These are phyloP conservation scores for Dysidea cf. avara DNA, from an alignment of 37 sponge, comb jelly and placozoan genomes.

Conservation along the genomic window DNA sequence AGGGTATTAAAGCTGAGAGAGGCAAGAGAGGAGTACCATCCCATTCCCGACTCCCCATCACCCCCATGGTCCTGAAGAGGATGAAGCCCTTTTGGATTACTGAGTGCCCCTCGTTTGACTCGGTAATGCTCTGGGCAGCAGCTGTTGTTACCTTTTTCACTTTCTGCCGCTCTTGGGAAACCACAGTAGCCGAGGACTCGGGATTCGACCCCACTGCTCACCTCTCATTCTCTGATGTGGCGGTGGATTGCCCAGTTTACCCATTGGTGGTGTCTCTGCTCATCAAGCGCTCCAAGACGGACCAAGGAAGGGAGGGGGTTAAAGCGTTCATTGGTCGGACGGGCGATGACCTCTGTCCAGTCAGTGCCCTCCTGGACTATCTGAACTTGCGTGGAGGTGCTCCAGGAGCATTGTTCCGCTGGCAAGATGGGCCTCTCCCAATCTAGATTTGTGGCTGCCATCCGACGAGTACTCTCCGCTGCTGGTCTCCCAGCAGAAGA, in stretches of 20 bases:
- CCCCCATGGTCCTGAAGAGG: too few species aligned
- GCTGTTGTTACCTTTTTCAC: too few species aligned
- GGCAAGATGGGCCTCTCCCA: slow-evolving; percentile 14
- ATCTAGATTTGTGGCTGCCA: slow-evolving; percentile 13
- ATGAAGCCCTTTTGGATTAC: too few species aligned
- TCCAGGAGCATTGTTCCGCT: slow-evolving; percentile 16
- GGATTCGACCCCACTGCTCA: too few species aligned
- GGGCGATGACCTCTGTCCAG: slow-evolving; percentile 15
- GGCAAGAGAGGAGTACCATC: too few species aligned
- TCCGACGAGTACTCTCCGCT: slow-evolving; percentile 10
- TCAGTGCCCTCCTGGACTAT: slow-evolving; percentile 16
- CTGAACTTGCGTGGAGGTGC: not conserved
- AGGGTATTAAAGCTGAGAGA: too few species aligned
- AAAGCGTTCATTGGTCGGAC: slow-evolving; percentile 2
- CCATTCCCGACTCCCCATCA: too few species aligned
- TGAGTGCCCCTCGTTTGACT: too few species aligned
- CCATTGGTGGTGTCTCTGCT: slow-evolving; percentile 4
- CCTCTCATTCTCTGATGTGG: slow-evolving; percentile 5
- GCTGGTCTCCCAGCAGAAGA: slow-evolving; percentile 17
- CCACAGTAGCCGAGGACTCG: too few species aligned
- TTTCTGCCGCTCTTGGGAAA: too few species aligned
- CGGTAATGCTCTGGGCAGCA: too few species aligned
- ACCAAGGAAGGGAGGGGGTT: slow-evolving; percentile 21
- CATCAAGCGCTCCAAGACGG: slow-evolving; percentile 24
- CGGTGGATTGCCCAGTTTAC: not conserved